phyloP scores from a whole-genome alignment of 2,888 invertebrate genomes.

The Lysandra bellargus region DNA sequence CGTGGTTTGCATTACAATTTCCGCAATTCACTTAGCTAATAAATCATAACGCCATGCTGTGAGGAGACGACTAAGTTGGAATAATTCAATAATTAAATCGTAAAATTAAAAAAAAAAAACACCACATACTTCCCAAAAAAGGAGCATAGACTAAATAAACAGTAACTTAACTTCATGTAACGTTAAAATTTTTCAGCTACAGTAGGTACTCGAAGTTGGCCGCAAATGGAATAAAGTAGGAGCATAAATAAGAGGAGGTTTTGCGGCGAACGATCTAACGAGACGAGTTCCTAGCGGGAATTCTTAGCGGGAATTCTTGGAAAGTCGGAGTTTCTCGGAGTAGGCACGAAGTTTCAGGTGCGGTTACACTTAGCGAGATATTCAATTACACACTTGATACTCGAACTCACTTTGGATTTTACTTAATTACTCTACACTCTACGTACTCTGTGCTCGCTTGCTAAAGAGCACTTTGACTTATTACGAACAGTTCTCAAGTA shows the following conservation, averaged over 20 bases:
- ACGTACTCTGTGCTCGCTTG: neutral
- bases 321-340: slow-evolving; percentile 59
- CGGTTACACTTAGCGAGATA: slow-evolving; percentile 46
- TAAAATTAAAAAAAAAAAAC: neutral
- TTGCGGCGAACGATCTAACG: slow-evolving; percentile 70
- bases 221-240: slow-evolving; percentile 71
- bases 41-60: slow-evolving; percentile 18
- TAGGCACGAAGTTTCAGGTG: slow-evolving; percentile 56
- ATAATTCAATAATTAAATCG: neutral
- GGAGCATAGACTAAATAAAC: slow-evolving; percentile 27
- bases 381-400: slow-evolving; percentile 44
- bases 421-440: slow-evolving; percentile 26
- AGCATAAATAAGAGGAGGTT: slow-evolving; percentile 73
- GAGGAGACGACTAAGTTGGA: neutral
- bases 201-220: slow-evolving; percentile 44
- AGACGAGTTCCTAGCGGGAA: slow-evolving; percentile 62
- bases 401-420: slow-evolving; percentile 38
- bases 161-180: slow-evolving; percentile 37
- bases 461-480: neutral
- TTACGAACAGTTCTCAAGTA: neutral
- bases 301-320: slow-evolving; percentile 48
- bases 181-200: slow-evolving; percentile 42
- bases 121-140: neutral
- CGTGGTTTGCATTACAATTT: slow-evolving; percentile 35
- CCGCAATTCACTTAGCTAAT: slow-evolving; percentile 32